Conservation (phyloP, 2,797 vertebrate genomes). For the Chelmon rostratus region DNA sequence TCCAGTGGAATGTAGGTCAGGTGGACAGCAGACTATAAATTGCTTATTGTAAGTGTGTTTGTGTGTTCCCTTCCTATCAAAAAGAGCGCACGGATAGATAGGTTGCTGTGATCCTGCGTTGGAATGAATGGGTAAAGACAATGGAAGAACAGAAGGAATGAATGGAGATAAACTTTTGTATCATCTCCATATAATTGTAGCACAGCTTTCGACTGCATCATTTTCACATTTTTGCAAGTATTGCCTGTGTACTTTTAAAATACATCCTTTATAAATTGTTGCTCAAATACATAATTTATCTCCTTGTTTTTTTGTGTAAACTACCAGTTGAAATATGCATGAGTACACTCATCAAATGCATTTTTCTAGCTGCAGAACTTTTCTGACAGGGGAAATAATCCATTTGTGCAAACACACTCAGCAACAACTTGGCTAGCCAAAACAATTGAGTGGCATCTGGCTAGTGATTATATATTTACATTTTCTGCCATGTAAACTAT, state of each 20-base stretch:
- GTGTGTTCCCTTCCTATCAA: constrained; percentile 8
- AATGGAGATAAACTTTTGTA: constrained; percentile 8
- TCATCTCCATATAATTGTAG: background rate
- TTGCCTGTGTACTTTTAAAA: constrained; percentile 7
- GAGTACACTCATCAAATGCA: constrained; percentile 11
- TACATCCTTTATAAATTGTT: constrained; percentile 1
- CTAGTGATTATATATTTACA: constrained; percentile 54
- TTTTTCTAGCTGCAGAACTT: constrained; percentile 14
- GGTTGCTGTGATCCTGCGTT: background rate
- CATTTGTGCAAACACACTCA: constrained; percentile 35
- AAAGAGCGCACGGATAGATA: constrained; percentile 14
- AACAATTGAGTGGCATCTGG: constrained; percentile 53
- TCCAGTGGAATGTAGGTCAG: constrained; percentile 69
- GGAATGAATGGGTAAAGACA: constrained; percentile 1
- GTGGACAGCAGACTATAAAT: constrained; percentile 55
- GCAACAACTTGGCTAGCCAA: constrained; percentile 26
- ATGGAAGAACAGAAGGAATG: background rate
- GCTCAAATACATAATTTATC: constrained; percentile 15
- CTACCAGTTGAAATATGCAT: constrained; percentile 30
- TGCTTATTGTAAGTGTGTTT: constrained; percentile 44
- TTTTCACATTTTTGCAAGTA: background rate
- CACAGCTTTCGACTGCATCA: background rate
- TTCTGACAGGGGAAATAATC: constrained; percentile 35
- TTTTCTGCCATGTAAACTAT: constrained; percentile 44
- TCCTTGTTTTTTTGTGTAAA: constrained; percentile 21